Evolutionary conservation across 30 jellyfish, hydroid and myxozoan genomes (phyloP).

Genomic region (Nemopilema nomurai): DNA sequence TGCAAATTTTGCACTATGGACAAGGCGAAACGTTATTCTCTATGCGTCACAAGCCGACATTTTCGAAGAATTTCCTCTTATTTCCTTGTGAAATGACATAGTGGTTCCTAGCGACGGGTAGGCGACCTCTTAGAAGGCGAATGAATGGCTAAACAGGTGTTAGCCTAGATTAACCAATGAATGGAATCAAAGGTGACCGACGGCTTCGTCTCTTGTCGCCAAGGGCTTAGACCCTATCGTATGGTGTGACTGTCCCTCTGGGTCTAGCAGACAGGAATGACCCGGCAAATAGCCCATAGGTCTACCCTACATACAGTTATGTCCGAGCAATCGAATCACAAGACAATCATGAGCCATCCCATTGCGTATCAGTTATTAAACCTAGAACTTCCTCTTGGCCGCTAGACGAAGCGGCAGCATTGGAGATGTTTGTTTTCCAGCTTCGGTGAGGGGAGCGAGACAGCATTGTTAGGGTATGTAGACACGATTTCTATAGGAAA

Average conservation of each 20-base stretch:
- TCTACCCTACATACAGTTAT: not conserved
- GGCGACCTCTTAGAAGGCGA: not conserved
- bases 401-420: not conserved
- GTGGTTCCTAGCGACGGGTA: not conserved
- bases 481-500: not conserved
- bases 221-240: not conserved
- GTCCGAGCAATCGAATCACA: not conserved
- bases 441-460: not conserved
- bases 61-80: not conserved
- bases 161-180: not conserved
- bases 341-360: not conserved
- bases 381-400: not conserved
- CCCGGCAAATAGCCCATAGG: not conserved
- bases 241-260: not conserved
- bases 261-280: not conserved
- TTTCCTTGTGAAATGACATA: not conserved
- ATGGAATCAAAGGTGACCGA: not conserved
- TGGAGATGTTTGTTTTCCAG: not conserved
- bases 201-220: not conserved
- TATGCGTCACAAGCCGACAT: not conserved
- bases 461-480: not conserved
- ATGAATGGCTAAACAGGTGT: not conserved
- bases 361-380: not conserved
- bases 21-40: too few species aligned
- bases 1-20: too few species aligned